phyloP scores from a whole-genome alignment of 1,140 invertebrate genomes.

The Drosophila lacteicornis region DNA sequence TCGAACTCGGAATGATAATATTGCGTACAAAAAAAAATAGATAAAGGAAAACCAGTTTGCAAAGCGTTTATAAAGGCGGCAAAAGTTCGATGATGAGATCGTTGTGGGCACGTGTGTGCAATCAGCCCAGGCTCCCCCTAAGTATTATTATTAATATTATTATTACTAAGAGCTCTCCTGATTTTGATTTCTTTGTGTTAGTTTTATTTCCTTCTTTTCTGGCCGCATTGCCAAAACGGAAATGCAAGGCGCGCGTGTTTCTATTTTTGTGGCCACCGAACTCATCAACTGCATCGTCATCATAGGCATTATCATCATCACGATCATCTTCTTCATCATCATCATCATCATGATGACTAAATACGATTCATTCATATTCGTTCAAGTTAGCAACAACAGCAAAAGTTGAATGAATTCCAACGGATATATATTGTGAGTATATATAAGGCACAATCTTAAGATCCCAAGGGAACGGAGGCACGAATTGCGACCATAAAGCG shows the following conservation, averaged over 20 bases:
- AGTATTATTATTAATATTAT: not conserved
- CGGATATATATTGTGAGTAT: constrained; percentile 4
- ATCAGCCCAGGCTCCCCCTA: constrained; percentile 8
- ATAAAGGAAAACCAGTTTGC: constrained; percentile 23
- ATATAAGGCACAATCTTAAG: constrained; percentile 5
- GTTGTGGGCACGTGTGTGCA: constrained; percentile 36
- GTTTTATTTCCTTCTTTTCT: constrained; percentile 3
- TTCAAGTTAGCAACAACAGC: constrained; percentile 34
- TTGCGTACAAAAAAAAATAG: constrained; percentile 2
- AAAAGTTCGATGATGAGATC: constrained; percentile 24
- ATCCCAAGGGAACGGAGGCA: constrained; percentile 25
- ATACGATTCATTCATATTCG: constrained; percentile 66
- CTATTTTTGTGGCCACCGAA: constrained; percentile 71
- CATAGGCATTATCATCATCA: constrained; percentile 22
- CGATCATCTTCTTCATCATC: constrained; percentile 14
- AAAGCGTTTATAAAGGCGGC: constrained; percentile 15
- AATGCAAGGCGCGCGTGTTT: constrained; percentile 69
- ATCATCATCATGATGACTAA: constrained; percentile 18
- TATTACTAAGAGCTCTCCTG: not conserved
- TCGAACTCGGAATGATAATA: constrained; percentile 24
- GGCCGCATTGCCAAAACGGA: constrained; percentile 68
- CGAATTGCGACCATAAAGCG: constrained; percentile 41
- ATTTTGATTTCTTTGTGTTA: not conserved
- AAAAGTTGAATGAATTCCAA: constrained; percentile 79
- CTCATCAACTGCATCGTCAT: constrained; percentile 45